Conservation (phyloP, 1,140 invertebrate genomes). For the Drosophila burlai region DNA sequence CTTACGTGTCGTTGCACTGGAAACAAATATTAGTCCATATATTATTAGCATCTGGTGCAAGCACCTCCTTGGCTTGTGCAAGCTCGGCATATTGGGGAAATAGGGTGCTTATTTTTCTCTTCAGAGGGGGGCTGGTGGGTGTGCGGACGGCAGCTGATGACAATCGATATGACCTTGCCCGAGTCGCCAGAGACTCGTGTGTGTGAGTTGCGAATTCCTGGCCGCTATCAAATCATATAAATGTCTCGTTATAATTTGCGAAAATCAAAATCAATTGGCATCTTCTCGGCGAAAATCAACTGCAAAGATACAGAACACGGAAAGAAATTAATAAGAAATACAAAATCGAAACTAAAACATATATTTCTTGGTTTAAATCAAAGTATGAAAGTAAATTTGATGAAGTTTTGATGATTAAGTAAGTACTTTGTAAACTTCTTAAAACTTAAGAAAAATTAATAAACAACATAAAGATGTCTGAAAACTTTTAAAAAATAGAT, state of each 20-base stretch:
- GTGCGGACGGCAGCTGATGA: conserved; percentile 44
- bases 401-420: neutral
- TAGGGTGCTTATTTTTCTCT: neutral
- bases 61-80: conserved; percentile 45
- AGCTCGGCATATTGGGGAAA: conserved; percentile 28
- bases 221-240: conserved; percentile 57
- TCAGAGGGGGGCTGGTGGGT: neutral
- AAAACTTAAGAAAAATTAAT: neutral
- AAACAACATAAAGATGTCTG: neutral
- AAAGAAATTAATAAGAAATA: neutral
- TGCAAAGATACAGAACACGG: conserved; percentile 32
- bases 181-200: conserved; percentile 34
- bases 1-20: conserved; percentile 75
- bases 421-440: neutral
- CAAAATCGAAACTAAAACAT: neutral
- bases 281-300: conserved; percentile 61
- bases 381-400: neutral
- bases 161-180: conserved; percentile 75
- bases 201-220: conserved; percentile 38
- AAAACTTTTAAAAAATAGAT: too few relatives aligned
- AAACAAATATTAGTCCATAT: conserved; percentile 60
- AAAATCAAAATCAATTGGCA: conserved; percentile 81
- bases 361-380: neutral
- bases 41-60: conserved; percentile 61
- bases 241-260: conserved; percentile 62